Conservation (phyloP, 2,797 vertebrate species). For the Channallabes apus region DNA sequence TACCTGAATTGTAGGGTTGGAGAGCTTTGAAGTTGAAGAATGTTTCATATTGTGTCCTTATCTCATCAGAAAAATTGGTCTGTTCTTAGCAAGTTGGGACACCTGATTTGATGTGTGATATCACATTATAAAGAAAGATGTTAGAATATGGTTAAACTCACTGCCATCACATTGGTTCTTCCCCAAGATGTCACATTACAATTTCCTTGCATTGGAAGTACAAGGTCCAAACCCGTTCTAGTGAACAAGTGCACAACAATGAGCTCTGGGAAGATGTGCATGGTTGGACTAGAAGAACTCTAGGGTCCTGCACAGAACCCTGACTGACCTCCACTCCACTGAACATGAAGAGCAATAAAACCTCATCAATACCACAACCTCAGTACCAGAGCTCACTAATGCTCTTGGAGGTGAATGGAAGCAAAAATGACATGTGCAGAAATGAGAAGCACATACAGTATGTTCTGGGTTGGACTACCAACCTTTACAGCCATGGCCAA, state of each 20-base stretch:
- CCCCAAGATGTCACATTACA: neutral
- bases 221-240: neutral
- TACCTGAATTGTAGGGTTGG: neutral
- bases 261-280: neutral
- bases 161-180: neutral
- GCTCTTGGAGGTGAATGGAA: neutral
- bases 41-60: neutral
- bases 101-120: neutral
- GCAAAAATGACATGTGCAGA: neutral
- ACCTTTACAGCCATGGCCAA: no score
- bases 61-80: neutral
- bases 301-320: neutral
- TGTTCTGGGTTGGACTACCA: neutral
- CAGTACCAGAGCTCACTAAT: neutral
- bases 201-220: neutral
- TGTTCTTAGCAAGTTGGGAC: neutral
- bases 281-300: neutral
- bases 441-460: neutral
- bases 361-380: neutral
- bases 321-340: neutral
- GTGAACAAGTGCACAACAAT: neutral
- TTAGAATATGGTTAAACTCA: neutral
- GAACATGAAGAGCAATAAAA: neutral
- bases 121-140: neutral
- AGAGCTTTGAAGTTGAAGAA: neutral